phyloP scores from a whole-genome alignment of 2,113 vertebrate species.

The Ctenomys sociabilis region DNA sequence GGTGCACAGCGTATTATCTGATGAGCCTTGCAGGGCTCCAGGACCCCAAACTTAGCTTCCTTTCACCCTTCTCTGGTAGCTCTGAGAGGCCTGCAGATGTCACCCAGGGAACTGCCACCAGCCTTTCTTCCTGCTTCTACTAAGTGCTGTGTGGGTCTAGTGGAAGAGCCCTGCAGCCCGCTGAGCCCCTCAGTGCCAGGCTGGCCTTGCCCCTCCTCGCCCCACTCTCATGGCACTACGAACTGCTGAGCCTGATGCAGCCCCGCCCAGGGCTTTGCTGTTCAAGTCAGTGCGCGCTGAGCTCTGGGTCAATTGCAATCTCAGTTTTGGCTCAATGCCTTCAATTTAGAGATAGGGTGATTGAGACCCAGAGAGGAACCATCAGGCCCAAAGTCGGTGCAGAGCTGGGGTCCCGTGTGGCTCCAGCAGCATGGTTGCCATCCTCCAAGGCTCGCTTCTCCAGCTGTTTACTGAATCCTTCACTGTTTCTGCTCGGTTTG shows the following conservation, averaged over 20 bases:
- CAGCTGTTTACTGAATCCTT: background rate
- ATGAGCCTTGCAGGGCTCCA: background rate
- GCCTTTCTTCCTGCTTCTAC: background rate
- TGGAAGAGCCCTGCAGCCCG: background rate
- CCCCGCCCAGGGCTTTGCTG: background rate
- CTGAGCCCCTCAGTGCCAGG: background rate
- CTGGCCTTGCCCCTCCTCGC: background rate
- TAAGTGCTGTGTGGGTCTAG: too few species aligned
- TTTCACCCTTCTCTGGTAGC: background rate
- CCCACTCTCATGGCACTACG: background rate
- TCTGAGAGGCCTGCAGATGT: background rate
- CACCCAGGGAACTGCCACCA: background rate
- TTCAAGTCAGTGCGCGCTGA: background rate
- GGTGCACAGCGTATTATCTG: background rate
- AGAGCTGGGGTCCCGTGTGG: background rate
- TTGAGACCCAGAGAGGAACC: background rate
- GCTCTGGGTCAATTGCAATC: background rate
- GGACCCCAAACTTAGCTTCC: background rate
- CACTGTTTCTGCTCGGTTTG: background rate
- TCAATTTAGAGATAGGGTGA: background rate
- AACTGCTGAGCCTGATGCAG: background rate
- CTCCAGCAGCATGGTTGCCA: accelerated
- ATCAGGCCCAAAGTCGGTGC: background rate
- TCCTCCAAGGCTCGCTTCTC: accelerated
- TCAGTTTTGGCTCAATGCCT: background rate